Conservation (phyloP, 2,113 vertebrate genomes). For the Chionis minor region DNA sequence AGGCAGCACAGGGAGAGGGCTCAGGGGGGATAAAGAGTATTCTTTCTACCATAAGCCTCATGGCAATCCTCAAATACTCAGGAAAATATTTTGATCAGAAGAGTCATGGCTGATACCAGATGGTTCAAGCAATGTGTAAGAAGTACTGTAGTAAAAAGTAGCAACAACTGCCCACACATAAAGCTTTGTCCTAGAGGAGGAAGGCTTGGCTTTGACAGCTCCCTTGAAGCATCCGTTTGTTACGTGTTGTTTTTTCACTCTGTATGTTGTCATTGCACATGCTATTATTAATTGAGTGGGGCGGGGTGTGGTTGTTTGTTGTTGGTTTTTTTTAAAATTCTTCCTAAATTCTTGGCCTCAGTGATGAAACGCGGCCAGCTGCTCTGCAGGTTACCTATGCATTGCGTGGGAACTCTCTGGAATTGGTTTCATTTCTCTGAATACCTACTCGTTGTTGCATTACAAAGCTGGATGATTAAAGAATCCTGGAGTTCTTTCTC, state of each 20-base stretch:
- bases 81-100: neutral
- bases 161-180: constrained; percentile 9
- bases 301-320: too few relatives aligned
- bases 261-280: neutral
- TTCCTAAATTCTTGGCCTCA: neutral
- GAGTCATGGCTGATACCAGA: neutral
- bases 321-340: neutral
- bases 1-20: neutral
- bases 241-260: neutral
- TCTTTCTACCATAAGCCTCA: neutral
- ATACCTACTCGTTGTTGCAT: constrained; percentile 43
- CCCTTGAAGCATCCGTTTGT: neutral
- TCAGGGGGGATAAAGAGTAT: neutral
- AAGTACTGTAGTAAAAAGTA: neutral
- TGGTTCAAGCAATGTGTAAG: neutral
- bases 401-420: constrained; percentile 2
- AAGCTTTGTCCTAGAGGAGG: neutral
- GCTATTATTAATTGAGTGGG: neutral
- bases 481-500: neutral
- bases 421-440: constrained; percentile 35
- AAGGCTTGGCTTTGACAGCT: neutral
- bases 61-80: neutral
- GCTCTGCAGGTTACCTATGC: neutral
- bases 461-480: constrained; percentile 42
- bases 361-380: neutral